These are phyloP conservation scores for Euthynnus affinis DNA, from an alignment of 2,797 vertebrate species.

Conservation along the genomic window DNA sequence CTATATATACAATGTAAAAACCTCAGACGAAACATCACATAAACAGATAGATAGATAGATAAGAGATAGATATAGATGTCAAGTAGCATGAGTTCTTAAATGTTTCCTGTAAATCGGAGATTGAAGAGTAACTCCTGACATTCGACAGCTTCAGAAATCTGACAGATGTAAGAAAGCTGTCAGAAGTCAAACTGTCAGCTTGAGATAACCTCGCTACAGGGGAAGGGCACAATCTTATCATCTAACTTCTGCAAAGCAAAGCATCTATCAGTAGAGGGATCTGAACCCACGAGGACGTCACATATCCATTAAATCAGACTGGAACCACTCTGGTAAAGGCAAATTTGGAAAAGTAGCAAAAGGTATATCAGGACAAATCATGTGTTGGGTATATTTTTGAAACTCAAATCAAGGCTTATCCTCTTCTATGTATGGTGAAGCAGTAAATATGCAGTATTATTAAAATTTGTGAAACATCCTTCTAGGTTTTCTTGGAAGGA, in stretches of 20 bases:
- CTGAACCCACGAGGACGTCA: not conserved
- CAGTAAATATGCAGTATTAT: not conserved
- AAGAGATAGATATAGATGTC: not conserved
- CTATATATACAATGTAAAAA: not conserved
- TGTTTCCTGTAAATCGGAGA: not conserved
- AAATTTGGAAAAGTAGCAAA: not conserved
- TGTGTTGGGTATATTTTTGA: not conserved
- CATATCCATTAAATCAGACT: not conserved
- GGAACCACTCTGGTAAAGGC: not conserved
- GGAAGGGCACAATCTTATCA: not conserved
- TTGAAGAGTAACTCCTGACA: slow-evolving; percentile 3
- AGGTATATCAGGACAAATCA: not conserved
- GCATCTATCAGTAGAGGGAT: not conserved
- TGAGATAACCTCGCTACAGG: not conserved
- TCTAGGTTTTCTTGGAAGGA: slow-evolving; percentile 2
- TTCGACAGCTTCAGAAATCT: slow-evolving; percentile 12
- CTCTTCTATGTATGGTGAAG: not conserved
- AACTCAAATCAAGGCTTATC: not conserved
- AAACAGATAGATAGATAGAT: no score
- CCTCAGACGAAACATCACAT: not conserved
- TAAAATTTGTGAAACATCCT: slow-evolving; percentile 1
- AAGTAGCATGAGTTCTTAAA: not conserved
- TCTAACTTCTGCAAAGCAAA: not conserved
- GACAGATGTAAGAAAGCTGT: slow-evolving; percentile 3
- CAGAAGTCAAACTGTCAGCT: slow-evolving; percentile 3